Conservation (phyloP, 2,888 invertebrate genomes). For the Thalpophila matura region DNA sequence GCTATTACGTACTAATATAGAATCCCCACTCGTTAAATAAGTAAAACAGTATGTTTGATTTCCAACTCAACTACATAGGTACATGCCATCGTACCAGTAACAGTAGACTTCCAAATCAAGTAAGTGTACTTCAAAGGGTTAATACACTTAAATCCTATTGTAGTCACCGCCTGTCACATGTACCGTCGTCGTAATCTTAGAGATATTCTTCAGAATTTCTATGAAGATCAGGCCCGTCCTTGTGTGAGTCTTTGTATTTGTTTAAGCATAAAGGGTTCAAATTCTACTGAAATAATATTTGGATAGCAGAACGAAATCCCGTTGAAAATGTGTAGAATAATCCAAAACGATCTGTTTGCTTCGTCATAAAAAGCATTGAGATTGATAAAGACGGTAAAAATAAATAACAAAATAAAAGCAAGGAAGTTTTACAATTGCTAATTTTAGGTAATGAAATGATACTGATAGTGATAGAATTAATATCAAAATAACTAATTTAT, state of each 20-base stretch:
- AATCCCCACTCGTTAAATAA: not conserved
- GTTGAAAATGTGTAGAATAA: not conserved
- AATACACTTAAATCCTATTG: conserved; percentile 55
- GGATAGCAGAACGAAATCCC: not conserved
- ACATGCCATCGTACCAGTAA: not conserved
- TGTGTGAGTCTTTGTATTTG: conserved; percentile 26
- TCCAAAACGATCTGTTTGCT: not conserved
- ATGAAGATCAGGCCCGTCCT: conserved; percentile 33
- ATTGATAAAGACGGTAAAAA: too few relatives aligned
- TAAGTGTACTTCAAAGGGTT: conserved; percentile 21
- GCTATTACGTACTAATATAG: not conserved
- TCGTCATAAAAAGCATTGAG: too few relatives aligned
- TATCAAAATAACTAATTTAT: too few relatives aligned
- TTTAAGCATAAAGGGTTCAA: conserved; percentile 19
- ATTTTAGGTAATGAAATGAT: too few relatives aligned
- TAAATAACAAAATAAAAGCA: too few relatives aligned
- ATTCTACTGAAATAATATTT: not conserved
- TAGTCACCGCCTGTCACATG: conserved; percentile 41
- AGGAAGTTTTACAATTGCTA: too few relatives aligned
- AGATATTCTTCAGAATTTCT: conserved; percentile 55
- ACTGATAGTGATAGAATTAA: too few relatives aligned
- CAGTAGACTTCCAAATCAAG: conserved; percentile 12
- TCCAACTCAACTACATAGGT: not conserved
- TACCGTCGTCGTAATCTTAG: conserved; percentile 37
- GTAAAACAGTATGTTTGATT: too few relatives aligned